phyloP scores from a whole-genome alignment of 1,140 invertebrate species.

The Drosophila ogumai region DNA sequence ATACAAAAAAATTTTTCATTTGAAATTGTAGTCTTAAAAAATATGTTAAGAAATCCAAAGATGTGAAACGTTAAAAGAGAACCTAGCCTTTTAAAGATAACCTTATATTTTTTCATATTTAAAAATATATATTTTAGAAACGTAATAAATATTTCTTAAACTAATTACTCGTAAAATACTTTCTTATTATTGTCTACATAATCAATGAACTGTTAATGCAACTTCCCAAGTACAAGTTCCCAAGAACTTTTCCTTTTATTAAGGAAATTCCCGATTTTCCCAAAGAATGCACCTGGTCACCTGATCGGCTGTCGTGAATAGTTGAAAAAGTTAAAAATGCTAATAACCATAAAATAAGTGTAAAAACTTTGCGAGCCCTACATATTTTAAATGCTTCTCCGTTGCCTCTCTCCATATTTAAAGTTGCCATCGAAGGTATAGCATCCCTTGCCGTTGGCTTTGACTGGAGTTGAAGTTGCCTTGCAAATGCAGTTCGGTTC shows the following conservation, averaged over 20 bases:
- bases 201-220: slow-evolving; percentile 3
- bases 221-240: not conserved
- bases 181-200: not conserved
- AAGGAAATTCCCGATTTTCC: slow-evolving; percentile 1
- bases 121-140: not conserved
- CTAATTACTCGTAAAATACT: not conserved
- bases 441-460: slow-evolving; percentile 26
- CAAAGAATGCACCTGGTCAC: slow-evolving; percentile 52
- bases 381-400: slow-evolving; percentile 60
- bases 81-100: no score
- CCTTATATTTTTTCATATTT: no score
- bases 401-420: slow-evolving; percentile 44
- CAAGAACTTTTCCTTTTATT: not conserved
- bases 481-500: slow-evolving; percentile 63
- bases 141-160: not conserved
- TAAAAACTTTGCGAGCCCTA: slow-evolving; percentile 49
- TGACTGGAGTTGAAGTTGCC: slow-evolving; percentile 46
- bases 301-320: slow-evolving; percentile 63
- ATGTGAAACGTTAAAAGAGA: no score
- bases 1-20: no score
- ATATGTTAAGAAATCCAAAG: not conserved
- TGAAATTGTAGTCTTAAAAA: not conserved
- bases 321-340: slow-evolving; percentile 65
- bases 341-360: slow-evolving; percentile 75
- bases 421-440: slow-evolving; percentile 39